phyloP scores from a whole-genome alignment of 2,888 invertebrate species.

The Hanleya hanleyi region DNA sequence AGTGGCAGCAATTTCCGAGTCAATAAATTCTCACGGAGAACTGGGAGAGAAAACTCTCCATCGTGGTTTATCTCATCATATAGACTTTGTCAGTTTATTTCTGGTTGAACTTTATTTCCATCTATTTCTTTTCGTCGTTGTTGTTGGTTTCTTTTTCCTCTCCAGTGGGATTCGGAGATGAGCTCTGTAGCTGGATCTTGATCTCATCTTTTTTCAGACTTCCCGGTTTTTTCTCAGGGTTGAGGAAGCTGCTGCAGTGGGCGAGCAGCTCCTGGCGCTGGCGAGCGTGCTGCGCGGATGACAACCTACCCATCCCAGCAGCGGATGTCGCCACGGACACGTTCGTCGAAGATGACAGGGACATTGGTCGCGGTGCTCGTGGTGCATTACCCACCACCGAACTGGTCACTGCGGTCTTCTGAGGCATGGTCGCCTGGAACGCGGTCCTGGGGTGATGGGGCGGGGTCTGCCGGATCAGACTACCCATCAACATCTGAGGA shows the following conservation, averaged over 20 bases:
- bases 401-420: slow-evolving; percentile 11
- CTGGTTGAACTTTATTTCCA: no score
- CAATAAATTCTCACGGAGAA: no score
- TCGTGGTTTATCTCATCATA: no score
- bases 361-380: slow-evolving; percentile 9
- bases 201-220: neutral
- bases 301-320: slow-evolving; percentile 5
- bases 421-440: slow-evolving; percentile 16
- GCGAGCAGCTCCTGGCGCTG: slow-evolving; percentile 65
- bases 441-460: slow-evolving; percentile 36
- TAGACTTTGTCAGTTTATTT: no score
- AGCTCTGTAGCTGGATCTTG: neutral
- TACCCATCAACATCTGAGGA: slow-evolving; percentile 58
- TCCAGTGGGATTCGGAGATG: neutral
- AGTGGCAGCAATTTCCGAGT: no score
- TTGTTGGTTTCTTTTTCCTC: slow-evolving; percentile 7
- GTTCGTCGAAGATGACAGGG: slow-evolving; percentile 11
- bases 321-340: neutral
- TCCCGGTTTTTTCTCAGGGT: slow-evolving; percentile 54
- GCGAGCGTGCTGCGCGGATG: slow-evolving; percentile 57
- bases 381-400: slow-evolving; percentile 18
- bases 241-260: slow-evolving; percentile 68
- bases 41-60: no score
- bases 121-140: slow-evolving; percentile 1
- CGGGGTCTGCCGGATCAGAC: slow-evolving; percentile 40